These are phyloP conservation scores for Halocynthia roretzi DNA, from an alignment of 23 tunicate genomes.

Conservation along the genomic window DNA sequence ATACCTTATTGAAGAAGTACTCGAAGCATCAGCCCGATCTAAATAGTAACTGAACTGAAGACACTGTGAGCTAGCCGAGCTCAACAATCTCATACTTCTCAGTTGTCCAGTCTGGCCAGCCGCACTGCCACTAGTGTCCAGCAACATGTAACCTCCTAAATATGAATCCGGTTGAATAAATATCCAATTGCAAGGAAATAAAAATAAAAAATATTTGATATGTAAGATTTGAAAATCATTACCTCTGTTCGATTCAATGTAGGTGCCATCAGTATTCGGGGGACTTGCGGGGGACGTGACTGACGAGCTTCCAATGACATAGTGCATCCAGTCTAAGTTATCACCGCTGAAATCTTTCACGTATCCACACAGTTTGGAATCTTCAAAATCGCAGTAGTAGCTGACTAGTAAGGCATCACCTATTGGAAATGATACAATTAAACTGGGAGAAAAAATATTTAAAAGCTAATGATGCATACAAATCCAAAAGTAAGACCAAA, in stretches of 20 bases:
- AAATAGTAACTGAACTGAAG: slow-evolving; percentile 50
- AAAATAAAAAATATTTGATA: no score
- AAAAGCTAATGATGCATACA: not conserved
- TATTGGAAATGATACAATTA: not conserved
- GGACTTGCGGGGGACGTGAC: not conserved
- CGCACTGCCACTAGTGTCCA: slow-evolving; percentile 15
- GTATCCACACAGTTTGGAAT: slow-evolving; percentile 2
- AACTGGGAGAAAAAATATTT: not conserved
- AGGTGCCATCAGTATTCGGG: slow-evolving; percentile 39
- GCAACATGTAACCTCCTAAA: slow-evolving; percentile 58
- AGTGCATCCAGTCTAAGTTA: slow-evolving; percentile 31
- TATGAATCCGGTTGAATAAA: no score
- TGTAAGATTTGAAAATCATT: not conserved
- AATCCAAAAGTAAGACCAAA: not conserved
- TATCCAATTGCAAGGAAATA: no score
- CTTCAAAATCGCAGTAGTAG: slow-evolving; percentile 9
- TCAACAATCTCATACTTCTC: slow-evolving; percentile 41
- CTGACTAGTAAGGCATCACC: not conserved
- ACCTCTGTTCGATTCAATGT: slow-evolving; percentile 21
- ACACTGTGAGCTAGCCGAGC: slow-evolving; percentile 29
- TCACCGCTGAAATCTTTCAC: slow-evolving; percentile 10
- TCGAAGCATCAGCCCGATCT: slow-evolving; percentile 36
- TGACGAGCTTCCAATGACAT: slow-evolving; percentile 15
- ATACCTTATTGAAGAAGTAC: slow-evolving; percentile 31
- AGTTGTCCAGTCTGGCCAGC: slow-evolving; percentile 14